Percentiles rank a stretch among this genome's conserved stretches.
Conservation (phyloP, 2,113 vertebrate genomes). For the Helogale parvula region DNA sequence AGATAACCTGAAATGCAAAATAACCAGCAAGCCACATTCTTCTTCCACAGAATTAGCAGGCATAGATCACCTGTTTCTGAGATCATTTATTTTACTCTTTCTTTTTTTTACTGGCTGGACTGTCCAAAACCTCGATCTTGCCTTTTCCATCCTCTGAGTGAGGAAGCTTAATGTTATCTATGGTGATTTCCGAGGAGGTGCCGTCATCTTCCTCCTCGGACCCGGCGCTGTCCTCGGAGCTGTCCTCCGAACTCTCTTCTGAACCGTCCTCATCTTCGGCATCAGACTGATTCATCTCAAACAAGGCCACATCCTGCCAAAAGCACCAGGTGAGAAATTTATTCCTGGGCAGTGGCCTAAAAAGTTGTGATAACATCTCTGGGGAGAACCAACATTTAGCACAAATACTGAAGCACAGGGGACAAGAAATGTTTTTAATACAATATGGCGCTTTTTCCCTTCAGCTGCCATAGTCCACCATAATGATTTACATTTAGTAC, state of each 20-base stretch:
- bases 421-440: neutral
- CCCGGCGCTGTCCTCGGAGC: conserved; percentile 80
- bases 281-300: conserved; percentile 89
- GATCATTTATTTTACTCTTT: conserved; percentile 27
- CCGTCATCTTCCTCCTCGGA: conserved; percentile 82
- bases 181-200: conserved; percentile 83
- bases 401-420: neutral
- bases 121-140: conserved; percentile 91
- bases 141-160: conserved; percentile 84
- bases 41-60: neutral
- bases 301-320: conserved; percentile 91
- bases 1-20: conserved; percentile 62
- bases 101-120: conserved; percentile 73
- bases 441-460: neutral
- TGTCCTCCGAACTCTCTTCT: conserved; percentile 77
- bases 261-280: conserved; percentile 79
- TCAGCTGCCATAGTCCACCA: neutral
- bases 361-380: neutral
- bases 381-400: neutral
- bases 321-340: neutral
- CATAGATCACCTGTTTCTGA: neutral
- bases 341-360: neutral
- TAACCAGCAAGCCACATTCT: neutral
- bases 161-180: conserved; percentile 91
- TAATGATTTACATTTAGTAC: neutral